Percentiles rank a stretch among this genome's conserved stretches.
Conservation (phyloP, 2,888 invertebrate genomes). For the Lymantria dispar region DNA sequence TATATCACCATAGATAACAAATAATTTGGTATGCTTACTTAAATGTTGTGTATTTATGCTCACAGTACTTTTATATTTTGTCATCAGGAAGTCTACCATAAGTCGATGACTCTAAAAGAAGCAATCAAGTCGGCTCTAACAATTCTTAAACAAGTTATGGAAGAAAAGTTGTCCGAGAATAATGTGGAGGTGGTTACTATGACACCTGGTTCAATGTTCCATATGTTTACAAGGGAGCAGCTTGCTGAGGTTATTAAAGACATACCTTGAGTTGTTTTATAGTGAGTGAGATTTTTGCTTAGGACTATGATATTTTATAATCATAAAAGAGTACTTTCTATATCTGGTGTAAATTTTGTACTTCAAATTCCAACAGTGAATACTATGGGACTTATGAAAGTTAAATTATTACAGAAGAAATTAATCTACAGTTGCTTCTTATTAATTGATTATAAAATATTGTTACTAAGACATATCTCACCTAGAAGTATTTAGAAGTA, state of each 20-base stretch:
- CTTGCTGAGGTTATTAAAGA: slow-evolving; percentile 94
- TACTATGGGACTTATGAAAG: no score
- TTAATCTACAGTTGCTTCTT: neutral
- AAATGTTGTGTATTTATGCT: no score
- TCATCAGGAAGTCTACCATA: slow-evolving; percentile 86
- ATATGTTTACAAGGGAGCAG: slow-evolving; percentile 95
- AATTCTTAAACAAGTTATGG: slow-evolving; percentile 99
- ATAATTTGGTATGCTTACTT: no score
- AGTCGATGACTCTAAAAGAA: slow-evolving; percentile 96
- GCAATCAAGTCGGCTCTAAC: slow-evolving; percentile 95
- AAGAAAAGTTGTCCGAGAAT: slow-evolving; percentile 97
- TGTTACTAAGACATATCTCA: neutral
- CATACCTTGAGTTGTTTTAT: slow-evolving; percentile 78
- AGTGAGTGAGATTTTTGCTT: slow-evolving; percentile 10
- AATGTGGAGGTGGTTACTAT: slow-evolving; percentile 99
- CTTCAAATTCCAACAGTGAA: no score
- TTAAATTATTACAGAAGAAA: no score
- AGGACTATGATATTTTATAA: neutral
- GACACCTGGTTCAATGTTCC: slow-evolving; percentile 91
- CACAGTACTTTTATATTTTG: slow-evolving; percentile 1
- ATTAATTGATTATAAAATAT: neutral
- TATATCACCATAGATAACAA: no score
- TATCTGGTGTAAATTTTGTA: no score
- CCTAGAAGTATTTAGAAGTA: slow-evolving; percentile 19
- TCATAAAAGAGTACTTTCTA: neutral